phyloP scores from a whole-genome alignment of 2,113 vertebrate species.

The Plecotus auritus region DNA sequence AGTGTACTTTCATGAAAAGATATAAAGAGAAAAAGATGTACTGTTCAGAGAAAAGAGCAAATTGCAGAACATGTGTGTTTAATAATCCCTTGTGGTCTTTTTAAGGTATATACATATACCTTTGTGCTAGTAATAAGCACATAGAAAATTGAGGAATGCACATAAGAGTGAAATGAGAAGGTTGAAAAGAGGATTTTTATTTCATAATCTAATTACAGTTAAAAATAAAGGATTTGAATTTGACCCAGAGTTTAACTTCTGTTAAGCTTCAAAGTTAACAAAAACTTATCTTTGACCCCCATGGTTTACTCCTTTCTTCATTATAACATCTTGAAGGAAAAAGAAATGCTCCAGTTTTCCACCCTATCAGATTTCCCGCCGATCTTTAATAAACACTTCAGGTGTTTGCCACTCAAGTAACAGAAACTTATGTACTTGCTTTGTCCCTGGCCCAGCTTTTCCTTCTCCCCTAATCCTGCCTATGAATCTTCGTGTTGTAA shows the following conservation, averaged over 20 bases:
- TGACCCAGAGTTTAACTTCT: not conserved
- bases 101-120: not conserved
- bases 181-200: not conserved
- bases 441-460: constrained; percentile 1
- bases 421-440: constrained; percentile 41
- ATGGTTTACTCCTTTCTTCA: not conserved
- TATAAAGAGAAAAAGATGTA: not conserved
- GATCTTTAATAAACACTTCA: constrained; percentile 56
- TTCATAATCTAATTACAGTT: not conserved
- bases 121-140: not conserved
- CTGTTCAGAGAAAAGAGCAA: not conserved
- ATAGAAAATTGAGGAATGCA: not conserved
- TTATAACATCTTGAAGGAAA: constrained; percentile 59
- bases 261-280: constrained; percentile 20
- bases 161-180: not conserved
- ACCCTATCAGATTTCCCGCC: constrained; percentile 63
- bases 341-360: constrained; percentile 67
- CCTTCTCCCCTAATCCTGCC: not conserved
- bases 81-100: not conserved
- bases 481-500: not conserved
- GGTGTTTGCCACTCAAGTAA: constrained; percentile 16
- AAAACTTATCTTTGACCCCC: not conserved
- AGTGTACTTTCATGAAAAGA: not conserved
- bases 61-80: not conserved
- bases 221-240: not conserved